Percentiles rank a stretch among this genome's conserved stretches.
These are phyloP conservation scores for Pissodes strobi DNA, from an alignment of 1,140 invertebrate genomes.

Conservation along the genomic window DNA sequence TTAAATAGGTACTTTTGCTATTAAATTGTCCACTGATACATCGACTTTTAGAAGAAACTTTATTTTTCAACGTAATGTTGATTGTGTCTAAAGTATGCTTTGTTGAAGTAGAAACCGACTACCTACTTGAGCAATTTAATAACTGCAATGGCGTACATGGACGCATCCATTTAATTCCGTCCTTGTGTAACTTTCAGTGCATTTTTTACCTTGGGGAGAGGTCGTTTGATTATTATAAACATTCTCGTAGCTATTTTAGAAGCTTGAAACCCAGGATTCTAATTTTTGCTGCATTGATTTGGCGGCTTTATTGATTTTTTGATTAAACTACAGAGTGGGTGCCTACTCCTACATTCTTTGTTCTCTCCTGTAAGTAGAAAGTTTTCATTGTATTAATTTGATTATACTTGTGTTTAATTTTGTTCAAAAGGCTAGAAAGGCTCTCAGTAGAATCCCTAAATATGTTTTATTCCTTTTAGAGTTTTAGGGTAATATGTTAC, in stretches of 20 bases:
- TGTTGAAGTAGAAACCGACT: too few relatives aligned
- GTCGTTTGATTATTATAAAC: not conserved
- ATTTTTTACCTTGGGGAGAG: not conserved
- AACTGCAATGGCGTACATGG: conserved; percentile 11
- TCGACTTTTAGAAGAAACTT: not conserved
- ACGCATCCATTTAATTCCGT: conserved; percentile 16
- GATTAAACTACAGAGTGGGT: conserved; percentile 10
- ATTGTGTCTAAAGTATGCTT: too few relatives aligned
- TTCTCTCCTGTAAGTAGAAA: not conserved
- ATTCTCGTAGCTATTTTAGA: conserved; percentile 3
- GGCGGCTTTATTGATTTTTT: conserved; percentile 22
- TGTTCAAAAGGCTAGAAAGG: not conserved
- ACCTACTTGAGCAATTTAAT: not conserved
- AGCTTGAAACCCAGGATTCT: not conserved
- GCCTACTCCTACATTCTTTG: conserved; percentile 15
- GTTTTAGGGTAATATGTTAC: too few relatives aligned
- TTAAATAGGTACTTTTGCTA: not conserved
- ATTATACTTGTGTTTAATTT: not conserved
- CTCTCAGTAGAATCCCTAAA: not conserved
- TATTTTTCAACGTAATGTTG: not conserved
- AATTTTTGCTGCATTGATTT: conserved; percentile 19
- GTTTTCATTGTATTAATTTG: not conserved
- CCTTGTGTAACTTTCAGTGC: conserved; percentile 13
- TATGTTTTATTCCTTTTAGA: too few relatives aligned
- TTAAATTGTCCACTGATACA: not conserved